These are phyloP conservation scores for Nomada fabriciana DNA, from an alignment of 2,888 invertebrate species.

Conservation along the genomic window DNA sequence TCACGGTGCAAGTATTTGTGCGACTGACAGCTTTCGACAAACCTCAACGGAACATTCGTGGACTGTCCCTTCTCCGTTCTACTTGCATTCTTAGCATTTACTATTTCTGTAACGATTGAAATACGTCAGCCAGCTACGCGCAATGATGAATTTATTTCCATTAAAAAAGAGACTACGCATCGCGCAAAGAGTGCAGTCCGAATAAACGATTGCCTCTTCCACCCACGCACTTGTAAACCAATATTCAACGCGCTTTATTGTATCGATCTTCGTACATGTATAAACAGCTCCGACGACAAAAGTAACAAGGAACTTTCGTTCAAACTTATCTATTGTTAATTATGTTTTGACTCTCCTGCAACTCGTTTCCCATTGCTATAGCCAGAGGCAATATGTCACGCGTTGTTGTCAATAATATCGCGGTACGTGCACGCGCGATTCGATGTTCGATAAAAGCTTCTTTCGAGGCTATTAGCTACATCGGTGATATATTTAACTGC, in stretches of 20 bases:
- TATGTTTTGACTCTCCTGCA: background rate
- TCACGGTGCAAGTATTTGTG: conserved; percentile 1
- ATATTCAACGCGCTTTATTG: too few relatives aligned
- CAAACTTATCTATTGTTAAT: background rate
- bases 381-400: background rate
- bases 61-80: background rate
- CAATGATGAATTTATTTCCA: background rate
- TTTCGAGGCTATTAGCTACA: background rate
- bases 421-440: background rate
- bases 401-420: background rate
- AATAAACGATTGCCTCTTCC: conserved; percentile 28
- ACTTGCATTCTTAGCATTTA: background rate
- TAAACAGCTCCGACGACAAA: background rate
- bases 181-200: conserved; percentile 8
- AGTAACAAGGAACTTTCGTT: background rate
- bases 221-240: background rate
- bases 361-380: background rate
- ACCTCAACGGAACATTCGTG: background rate
- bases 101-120: background rate
- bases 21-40: background rate
- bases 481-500: conserved; percentile 4
- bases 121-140: background rate
- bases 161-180: background rate
- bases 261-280: background rate
- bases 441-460: conserved; percentile 2